These are phyloP conservation scores for Syngnathoides biaculeatus DNA, from an alignment of 2,113 vertebrate species.

Conservation along the genomic window DNA sequence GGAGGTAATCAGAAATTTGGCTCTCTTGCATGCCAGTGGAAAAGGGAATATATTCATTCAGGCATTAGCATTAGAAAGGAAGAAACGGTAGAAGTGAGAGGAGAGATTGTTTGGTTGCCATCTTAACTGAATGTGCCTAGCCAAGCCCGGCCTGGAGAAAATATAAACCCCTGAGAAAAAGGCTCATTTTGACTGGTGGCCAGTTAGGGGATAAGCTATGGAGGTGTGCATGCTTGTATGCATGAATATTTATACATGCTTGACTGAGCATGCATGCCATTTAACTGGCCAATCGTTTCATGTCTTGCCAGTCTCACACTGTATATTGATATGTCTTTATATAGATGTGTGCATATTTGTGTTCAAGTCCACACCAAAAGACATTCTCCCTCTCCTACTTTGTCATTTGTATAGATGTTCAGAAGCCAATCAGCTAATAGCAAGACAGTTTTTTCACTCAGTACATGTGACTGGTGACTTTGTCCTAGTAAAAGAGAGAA, in stretches of 20 bases:
- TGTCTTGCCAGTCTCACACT: slow-evolving; percentile 47
- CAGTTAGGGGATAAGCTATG: slow-evolving; percentile 64
- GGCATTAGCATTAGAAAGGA: slow-evolving; percentile 72
- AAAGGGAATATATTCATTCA: slow-evolving; percentile 63
- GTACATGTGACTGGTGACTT: slow-evolving; percentile 60
- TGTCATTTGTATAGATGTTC: slow-evolving; percentile 69
- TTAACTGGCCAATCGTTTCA: slow-evolving; percentile 54
- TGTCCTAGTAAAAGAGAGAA: slow-evolving; percentile 55
- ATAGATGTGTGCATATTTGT: slow-evolving; percentile 37
- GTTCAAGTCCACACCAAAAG: slow-evolving; percentile 64
- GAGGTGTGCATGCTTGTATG: slow-evolving; percentile 28
- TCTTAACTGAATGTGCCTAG: slow-evolving; percentile 64
- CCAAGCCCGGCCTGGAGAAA: slow-evolving; percentile 62
- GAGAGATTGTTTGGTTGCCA: slow-evolving; percentile 68
- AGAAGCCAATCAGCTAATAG: slow-evolving; percentile 59
- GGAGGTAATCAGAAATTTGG: slow-evolving; percentile 67
- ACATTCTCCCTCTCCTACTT: slow-evolving; percentile 50
- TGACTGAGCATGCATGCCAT: slow-evolving; percentile 40
- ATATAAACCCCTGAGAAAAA: slow-evolving; percentile 68
- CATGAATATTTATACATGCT: slow-evolving; percentile 8
- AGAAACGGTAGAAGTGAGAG: slow-evolving; percentile 58
- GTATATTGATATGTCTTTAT: not conserved
- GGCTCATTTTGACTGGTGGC: slow-evolving; percentile 70
- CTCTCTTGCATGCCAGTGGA: slow-evolving; percentile 46
- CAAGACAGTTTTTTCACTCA: slow-evolving; percentile 45